phyloP scores from a whole-genome alignment of 1,140 invertebrate species.

The Triops cancriformis region DNA sequence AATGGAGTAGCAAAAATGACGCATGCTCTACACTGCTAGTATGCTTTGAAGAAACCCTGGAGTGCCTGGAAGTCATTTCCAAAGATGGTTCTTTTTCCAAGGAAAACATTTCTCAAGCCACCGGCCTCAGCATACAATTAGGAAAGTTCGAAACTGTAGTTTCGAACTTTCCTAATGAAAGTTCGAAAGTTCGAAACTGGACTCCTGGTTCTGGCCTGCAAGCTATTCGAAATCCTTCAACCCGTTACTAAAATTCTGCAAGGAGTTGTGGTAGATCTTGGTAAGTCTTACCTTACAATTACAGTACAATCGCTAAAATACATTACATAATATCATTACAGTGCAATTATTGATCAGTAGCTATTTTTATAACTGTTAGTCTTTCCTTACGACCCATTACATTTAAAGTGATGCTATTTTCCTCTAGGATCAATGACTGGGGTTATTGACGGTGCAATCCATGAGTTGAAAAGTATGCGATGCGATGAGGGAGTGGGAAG shows the following conservation, averaged over 20 bases:
- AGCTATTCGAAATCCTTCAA: background rate
- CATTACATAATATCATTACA: background rate
- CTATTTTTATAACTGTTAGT: background rate
- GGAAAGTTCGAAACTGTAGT: background rate
- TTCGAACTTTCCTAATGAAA: too few relatives aligned
- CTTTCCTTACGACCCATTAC: background rate
- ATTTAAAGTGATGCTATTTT: background rate
- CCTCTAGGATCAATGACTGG: background rate
- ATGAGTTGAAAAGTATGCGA: background rate
- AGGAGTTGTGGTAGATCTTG: slow-evolving; percentile 17
- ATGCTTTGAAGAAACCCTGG: slow-evolving; percentile 16
- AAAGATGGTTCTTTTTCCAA: background rate
- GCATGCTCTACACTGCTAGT: slow-evolving; percentile 15
- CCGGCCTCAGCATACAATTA: background rate
- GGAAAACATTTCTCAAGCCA: slow-evolving; percentile 14
- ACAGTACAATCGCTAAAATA: background rate
- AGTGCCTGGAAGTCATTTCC: slow-evolving; percentile 4
- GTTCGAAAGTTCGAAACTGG: background rate
- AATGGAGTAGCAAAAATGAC: slow-evolving; percentile 20
- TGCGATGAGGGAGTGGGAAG: slow-evolving; percentile 3
- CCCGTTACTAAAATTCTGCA: slow-evolving; percentile 16
- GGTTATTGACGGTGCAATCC: background rate
- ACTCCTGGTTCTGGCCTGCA: background rate
- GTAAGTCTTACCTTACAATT: background rate
- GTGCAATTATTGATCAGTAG: background rate